Evolutionary conservation across 2,113 vertebrate genomes (phyloP).

Genomic region (Argyrosomus japonicus): DNA sequence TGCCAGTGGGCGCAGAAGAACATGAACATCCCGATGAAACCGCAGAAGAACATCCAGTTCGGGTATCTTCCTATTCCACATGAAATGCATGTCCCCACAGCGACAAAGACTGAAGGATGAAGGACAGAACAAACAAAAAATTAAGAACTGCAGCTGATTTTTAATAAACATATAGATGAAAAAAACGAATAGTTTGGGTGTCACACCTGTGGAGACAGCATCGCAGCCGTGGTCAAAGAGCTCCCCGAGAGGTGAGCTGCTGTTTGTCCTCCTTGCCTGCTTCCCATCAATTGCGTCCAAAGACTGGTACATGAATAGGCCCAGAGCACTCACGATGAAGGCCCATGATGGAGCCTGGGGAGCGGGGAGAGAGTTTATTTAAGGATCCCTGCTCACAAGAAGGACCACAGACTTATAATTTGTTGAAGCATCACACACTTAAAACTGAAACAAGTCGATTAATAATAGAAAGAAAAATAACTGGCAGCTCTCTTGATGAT

Average conservation of each 20-base stretch:
- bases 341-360: slow-evolving; percentile 92
- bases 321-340: slow-evolving; percentile 90
- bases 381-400: background rate
- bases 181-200: background rate
- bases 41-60: slow-evolving; percentile 95
- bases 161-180: background rate
- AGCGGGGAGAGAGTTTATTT: background rate
- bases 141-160: background rate
- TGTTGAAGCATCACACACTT: background rate
- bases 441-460: too few species aligned
- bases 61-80: slow-evolving; percentile 89
- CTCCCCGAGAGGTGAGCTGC: slow-evolving; percentile 94
- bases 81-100: slow-evolving; percentile 90
- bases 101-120: slow-evolving; percentile 90
- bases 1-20: slow-evolving; percentile 99
- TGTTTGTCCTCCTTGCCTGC: slow-evolving; percentile 96
- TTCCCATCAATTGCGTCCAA: slow-evolving; percentile 98
- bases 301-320: slow-evolving; percentile 97
- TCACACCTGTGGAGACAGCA: slow-evolving; percentile 95
- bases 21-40: slow-evolving; percentile 95
- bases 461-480: too few species aligned
- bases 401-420: background rate
- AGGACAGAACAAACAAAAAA: background rate
- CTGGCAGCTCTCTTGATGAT: too few species aligned
- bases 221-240: slow-evolving; percentile 99